These are phyloP conservation scores for Anarrhichthys ocellatus DNA, from an alignment of 2,113 vertebrate species.

Conservation along the genomic window DNA sequence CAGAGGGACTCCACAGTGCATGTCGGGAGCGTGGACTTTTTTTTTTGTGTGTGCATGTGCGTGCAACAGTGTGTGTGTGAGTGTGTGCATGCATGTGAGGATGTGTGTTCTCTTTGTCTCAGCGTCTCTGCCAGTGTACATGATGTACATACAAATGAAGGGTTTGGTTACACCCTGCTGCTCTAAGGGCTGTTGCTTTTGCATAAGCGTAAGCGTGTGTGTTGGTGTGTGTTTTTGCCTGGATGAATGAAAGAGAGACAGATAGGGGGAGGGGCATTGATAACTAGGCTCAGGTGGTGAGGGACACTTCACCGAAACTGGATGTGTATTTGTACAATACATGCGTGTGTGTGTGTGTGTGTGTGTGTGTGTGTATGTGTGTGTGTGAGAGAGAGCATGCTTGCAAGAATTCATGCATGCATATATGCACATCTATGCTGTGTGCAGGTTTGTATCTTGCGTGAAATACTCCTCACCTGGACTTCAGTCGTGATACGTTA, in stretches of 20 bases:
- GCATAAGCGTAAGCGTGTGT: conserved; percentile 20
- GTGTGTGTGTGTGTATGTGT: not conserved
- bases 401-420: conserved; percentile 2
- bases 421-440: conserved; percentile 1
- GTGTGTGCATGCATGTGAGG: conserved; percentile 40
- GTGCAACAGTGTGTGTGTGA: not conserved
- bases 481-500: not conserved
- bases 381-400: not conserved
- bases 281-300: conserved; percentile 72
- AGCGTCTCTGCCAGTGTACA: conserved; percentile 63
- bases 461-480: conserved; percentile 17
- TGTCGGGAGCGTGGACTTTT: conserved; percentile 50
- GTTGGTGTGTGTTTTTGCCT: conserved; percentile 17
- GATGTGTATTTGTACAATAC: not conserved
- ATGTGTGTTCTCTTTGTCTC: conserved; percentile 78
- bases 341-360: not conserved
- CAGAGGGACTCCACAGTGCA: conserved; percentile 61
- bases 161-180: conserved; percentile 80
- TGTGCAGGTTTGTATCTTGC: not conserved
- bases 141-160: conserved; percentile 82
- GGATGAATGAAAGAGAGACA: conserved; percentile 50
- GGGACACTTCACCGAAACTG: conserved; percentile 44
- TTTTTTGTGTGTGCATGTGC: not conserved
- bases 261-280: conserved; percentile 46
- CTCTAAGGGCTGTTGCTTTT: conserved; percentile 64